Base-by-base conservation (phyloP, 1,140 invertebrate genomes). In the Drosophila kepulauana region DNA sequence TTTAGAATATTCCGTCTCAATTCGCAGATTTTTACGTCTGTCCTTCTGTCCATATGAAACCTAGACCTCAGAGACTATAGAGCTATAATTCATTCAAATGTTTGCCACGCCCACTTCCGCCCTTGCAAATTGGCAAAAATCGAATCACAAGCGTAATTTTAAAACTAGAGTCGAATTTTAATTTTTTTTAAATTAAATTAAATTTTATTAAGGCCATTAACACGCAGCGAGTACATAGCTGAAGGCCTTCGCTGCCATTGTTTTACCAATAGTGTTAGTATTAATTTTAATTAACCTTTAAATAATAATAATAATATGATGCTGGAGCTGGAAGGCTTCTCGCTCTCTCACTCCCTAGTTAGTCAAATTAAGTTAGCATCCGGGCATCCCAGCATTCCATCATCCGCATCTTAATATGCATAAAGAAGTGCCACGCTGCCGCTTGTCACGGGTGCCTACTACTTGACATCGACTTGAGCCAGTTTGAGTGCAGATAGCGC, bases 191-290 rank as follows among this genome's bases (percentile, higher is more conserved):
- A 89, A 89, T 89, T 89, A 75, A 89, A 89, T 89, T 89, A 85
- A 89, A 89, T 89, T 89, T 89, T 89, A 89, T 89, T 89, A 85
- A 85, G 85, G 51, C 85, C 85, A 89, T 89, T 89, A 89, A 80
- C 72, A 67, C 64, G 68, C 56, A 65, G 6, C 13, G 69, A 56
- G 64, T 33, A 66, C 74, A 51, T 41, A 16, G 15, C 15, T 16
- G 15, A 16, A 16, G 15, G 15, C 15, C 15, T 16, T 16, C 15
- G 15, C 15, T 16, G 15, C 15, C 15, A 16, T 16, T 16, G 15
- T 16, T 1, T 16, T 16, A 16, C 15, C 15, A 16, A 16, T 16
- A 16, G 1, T n/a, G 10, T n/a, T 43, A 43, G 11, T 43, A n/a
- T 7, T 5, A 16, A 16, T 30, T 30, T 30, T 16, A 16, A 16